Evolutionary conservation across 2,797 vertebrate genomes (phyloP).

Genomic region (Anomalospiza imberbis): DNA sequence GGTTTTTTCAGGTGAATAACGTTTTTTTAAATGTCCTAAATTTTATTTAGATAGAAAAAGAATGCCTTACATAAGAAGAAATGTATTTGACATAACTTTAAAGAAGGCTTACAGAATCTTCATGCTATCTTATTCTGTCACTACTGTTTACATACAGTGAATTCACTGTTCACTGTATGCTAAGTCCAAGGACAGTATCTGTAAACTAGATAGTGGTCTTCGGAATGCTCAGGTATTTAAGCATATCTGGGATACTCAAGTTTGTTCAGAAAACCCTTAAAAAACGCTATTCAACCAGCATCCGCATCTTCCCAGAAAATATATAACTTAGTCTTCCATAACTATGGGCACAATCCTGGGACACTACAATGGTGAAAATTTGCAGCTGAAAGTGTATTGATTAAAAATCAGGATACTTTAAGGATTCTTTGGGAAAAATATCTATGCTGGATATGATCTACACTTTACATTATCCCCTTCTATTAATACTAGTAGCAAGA

Average conservation of each 20-base stretch:
- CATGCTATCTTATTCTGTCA: rapidly evolving
- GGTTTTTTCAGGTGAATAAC: background rate
- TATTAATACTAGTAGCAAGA: background rate
- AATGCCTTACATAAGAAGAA: background rate
- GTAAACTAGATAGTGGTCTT: background rate
- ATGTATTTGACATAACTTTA: background rate
- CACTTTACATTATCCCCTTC: background rate
- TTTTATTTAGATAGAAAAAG: background rate
- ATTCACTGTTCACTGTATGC: background rate
- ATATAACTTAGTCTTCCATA: background rate
- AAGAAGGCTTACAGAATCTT: background rate
- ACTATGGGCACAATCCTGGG: background rate
- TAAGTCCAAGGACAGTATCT: background rate
- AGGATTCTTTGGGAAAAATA: background rate
- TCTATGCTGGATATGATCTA: background rate
- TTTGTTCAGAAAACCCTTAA: background rate
- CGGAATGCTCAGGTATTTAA: background rate
- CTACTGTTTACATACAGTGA: background rate
- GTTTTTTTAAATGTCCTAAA: background rate
- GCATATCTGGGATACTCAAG: background rate
- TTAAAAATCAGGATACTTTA: background rate
- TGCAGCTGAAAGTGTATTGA: background rate
- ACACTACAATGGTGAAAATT: background rate
- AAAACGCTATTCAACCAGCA: background rate
- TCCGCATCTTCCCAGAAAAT: background rate